Conservation (phyloP, 2,888 invertebrate genomes). For the Archaeoteleia sp. region DNA sequence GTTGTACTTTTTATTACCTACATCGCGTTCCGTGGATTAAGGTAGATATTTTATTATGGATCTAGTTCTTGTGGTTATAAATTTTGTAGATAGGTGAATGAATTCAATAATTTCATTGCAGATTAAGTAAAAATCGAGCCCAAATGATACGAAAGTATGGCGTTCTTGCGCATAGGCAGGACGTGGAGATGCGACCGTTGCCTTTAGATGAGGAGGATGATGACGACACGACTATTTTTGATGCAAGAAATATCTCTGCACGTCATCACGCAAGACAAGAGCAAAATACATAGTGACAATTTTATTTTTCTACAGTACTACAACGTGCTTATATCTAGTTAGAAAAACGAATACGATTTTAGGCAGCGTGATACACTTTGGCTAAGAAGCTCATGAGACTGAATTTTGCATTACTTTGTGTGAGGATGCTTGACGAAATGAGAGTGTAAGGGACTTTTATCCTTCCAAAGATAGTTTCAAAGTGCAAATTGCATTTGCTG, state of each 20-base stretch:
- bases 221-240: constrained; percentile 74
- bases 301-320: constrained; percentile 11
- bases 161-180: constrained; percentile 73
- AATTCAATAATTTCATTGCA: background rate
- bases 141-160: constrained; percentile 75
- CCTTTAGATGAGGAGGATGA: constrained; percentile 75
- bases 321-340: background rate
- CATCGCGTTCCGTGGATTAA: constrained; percentile 68
- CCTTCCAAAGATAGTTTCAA: constrained; percentile 40
- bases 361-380: constrained; percentile 24
- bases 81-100: background rate
- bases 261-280: constrained; percentile 45
- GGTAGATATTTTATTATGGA: constrained; percentile 58
- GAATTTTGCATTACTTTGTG: constrained; percentile 46
- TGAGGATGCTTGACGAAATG: constrained; percentile 22
- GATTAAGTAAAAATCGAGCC: constrained; percentile 68
- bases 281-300: constrained; percentile 26
- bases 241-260: constrained; percentile 64
- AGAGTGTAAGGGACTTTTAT: constrained; percentile 40
- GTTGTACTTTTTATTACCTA: constrained; percentile 70
- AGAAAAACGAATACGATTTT: constrained; percentile 21
- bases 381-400: constrained; percentile 36
- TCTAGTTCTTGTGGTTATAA: too few relatives aligned
- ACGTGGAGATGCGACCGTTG: constrained; percentile 75
- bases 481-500: constrained; percentile 36